These are phyloP conservation scores for Pandion haliaetus DNA, from an alignment of 2,113 vertebrate genomes.

Conservation along the genomic window DNA sequence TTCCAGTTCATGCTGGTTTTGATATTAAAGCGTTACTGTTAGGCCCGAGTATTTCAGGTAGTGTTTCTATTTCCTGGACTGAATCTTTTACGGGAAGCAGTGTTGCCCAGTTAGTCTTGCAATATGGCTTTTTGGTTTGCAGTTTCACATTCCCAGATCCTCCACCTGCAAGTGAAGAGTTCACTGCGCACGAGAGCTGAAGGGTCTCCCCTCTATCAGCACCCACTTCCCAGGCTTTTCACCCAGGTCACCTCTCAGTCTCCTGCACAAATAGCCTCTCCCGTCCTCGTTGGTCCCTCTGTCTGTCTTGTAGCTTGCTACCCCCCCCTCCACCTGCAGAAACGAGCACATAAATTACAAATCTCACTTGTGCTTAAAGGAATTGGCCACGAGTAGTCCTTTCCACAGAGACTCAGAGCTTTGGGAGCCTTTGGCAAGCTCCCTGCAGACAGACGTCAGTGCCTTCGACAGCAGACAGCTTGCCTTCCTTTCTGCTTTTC, in stretches of 20 bases:
- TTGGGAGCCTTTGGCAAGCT: background rate
- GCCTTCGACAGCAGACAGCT: background rate
- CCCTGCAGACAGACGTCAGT: accelerated
- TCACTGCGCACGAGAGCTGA: background rate
- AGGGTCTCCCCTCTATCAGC: background rate
- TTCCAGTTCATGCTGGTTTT: background rate
- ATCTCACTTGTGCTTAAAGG: background rate
- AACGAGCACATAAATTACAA: background rate
- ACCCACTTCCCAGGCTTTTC: background rate
- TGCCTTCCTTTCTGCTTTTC: background rate
- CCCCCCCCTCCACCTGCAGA: background rate
- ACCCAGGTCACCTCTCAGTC: background rate
- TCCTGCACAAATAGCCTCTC: background rate
- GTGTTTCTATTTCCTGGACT: background rate
- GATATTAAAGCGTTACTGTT: background rate
- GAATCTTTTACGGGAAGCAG: background rate
- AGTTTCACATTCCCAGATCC: background rate
- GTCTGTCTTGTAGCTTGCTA: background rate
- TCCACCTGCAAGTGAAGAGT: too few relatives aligned
- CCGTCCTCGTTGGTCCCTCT: background rate
- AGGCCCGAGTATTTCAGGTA: background rate
- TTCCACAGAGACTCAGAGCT: background rate
- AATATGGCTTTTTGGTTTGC: background rate
- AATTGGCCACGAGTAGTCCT: background rate
- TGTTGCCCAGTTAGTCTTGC: background rate